Percentiles rank a stretch among this genome's conserved stretches.
Evolutionary conservation across 2,113 vertebrate species (phyloP).

Genomic region (Cinclus mexicanus): DNA sequence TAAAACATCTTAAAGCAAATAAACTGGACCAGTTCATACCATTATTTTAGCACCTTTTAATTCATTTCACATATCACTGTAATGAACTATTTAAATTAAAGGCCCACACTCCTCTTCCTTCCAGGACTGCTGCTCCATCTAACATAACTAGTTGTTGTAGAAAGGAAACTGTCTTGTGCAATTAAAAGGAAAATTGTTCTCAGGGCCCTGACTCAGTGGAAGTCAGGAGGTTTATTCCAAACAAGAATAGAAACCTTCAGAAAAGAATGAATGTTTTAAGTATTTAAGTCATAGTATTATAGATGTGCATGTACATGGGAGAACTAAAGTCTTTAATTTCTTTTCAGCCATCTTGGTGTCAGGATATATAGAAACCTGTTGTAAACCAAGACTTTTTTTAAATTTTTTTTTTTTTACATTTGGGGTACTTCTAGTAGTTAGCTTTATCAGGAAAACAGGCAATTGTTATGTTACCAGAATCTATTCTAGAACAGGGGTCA

Average conservation of each 20-base stretch:
- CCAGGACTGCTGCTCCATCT: background rate
- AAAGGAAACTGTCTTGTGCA: background rate
- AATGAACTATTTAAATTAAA: background rate
- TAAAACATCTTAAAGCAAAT: background rate
- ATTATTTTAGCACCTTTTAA: background rate
- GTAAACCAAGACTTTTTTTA: background rate
- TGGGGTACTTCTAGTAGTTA: background rate
- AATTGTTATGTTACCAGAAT: background rate
- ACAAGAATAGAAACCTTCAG: background rate
- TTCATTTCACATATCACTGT: background rate
- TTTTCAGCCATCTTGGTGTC: background rate
- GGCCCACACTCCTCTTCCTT: background rate
- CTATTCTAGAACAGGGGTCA: background rate
- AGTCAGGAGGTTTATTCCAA: background rate
- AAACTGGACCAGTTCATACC: background rate
- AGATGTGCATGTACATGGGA: background rate
- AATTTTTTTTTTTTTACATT: background rate
- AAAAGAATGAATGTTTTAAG: background rate
- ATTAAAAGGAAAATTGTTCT: background rate
- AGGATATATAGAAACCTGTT: background rate
- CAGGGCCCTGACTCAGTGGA: background rate
- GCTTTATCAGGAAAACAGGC: background rate
- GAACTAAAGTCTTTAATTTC: background rate
- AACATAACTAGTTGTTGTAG: background rate
- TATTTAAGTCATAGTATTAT: background rate